phyloP scores from a whole-genome alignment of 1,140 invertebrate genomes.

The Scylla paramamosain region DNA sequence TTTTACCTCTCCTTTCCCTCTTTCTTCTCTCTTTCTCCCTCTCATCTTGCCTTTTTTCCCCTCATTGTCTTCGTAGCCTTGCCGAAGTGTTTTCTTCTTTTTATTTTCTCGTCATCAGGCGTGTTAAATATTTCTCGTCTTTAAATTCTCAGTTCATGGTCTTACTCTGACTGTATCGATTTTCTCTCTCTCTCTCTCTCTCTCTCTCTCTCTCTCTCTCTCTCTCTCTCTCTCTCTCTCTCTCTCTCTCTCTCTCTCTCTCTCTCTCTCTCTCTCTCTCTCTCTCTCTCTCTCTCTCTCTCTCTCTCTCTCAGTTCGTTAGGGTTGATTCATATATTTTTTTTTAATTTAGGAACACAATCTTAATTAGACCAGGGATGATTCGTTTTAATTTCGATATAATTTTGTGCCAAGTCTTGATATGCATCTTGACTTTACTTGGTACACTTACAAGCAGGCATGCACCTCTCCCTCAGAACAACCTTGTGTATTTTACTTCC shows the following conservation, averaged over 20 bases:
- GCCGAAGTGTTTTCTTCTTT: background rate
- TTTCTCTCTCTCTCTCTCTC: constrained; percentile 50
- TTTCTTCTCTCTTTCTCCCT: background rate
- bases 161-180: background rate
- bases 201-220: constrained; percentile 50
- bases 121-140: background rate
- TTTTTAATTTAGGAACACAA: too few species aligned
- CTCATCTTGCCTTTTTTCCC: background rate
- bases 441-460: too few species aligned
- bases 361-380: too few species aligned
- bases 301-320: too few species aligned
- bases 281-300: too few species aligned
- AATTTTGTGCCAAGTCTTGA: too few species aligned
- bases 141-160: background rate
- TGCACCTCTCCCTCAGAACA: too few species aligned
- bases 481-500: too few species aligned
- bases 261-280: background rate
- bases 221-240: background rate
- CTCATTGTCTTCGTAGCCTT: constrained; percentile 4
- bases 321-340: too few species aligned
- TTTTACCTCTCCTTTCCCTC: constrained; percentile 9
- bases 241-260: background rate
- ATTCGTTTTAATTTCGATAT: too few species aligned
- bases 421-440: too few species aligned
- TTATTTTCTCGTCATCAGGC: background rate